Percentiles rank a stretch among this genome's conserved stretches.
phyloP scores from a whole-genome alignment of 2,113 vertebrate species.

The Podarcis raffonei region DNA sequence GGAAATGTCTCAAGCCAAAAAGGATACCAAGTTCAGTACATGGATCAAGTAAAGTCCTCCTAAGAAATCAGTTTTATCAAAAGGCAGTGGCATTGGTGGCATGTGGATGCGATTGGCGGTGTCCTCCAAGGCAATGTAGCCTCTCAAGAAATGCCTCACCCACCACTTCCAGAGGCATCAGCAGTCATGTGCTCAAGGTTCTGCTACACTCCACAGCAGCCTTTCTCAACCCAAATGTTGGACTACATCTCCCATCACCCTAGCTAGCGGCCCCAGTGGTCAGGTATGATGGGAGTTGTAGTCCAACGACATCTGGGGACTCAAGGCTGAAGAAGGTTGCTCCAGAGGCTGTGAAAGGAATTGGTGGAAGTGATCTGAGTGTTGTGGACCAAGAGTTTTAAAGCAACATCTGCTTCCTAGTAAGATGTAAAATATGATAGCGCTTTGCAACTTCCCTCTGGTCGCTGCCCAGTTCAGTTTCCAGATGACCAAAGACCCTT shows the following conservation, averaged over 20 bases:
- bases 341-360: conserved; percentile 53
- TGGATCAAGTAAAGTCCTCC: conserved; percentile 21
- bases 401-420: conserved; percentile 3
- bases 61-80: conserved; percentile 32
- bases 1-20: conserved; percentile 41
- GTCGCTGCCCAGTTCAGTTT: conserved; percentile 27
- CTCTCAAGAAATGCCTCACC: conserved; percentile 44
- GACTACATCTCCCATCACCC: too few species aligned
- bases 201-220: conserved; percentile 9
- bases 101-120: conserved; percentile 33
- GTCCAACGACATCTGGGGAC: too few species aligned
- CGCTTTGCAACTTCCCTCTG: conserved; percentile 27
- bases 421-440: not conserved
- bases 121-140: conserved; percentile 32
- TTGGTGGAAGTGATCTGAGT: not conserved
- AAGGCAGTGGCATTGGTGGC: not conserved
- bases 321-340: not conserved
- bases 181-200: conserved; percentile 15
- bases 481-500: not conserved
- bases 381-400: conserved; percentile 32
- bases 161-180: conserved; percentile 47
- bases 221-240: too few species aligned
- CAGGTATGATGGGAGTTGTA: too few species aligned
- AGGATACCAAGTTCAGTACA: conserved; percentile 39
- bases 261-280: too few species aligned